These are phyloP conservation scores for Seriola rivoliana DNA, from an alignment of 2,113 vertebrate species.

Conservation along the genomic window DNA sequence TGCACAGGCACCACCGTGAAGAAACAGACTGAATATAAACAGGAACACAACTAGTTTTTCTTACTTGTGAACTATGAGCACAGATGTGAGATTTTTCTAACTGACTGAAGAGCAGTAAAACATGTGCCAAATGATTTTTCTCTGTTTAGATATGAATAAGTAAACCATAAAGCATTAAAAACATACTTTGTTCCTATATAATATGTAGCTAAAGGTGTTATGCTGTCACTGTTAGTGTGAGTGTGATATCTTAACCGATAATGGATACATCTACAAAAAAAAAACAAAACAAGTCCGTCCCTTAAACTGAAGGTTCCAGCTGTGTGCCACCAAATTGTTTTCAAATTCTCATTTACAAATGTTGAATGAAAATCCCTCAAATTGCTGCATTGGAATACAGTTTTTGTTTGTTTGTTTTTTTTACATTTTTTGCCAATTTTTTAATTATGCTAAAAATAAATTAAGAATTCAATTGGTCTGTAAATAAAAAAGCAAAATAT, in stretches of 20 bases:
- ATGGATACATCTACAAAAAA: not conserved
- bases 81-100: not conserved
- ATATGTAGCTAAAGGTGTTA: not conserved
- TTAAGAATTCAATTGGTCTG: not conserved
- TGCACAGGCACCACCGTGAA: conserved; percentile 54
- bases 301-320: not conserved
- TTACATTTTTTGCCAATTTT: no score
- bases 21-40: not conserved
- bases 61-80: not conserved
- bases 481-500: conserved; percentile 1
- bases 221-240: not conserved
- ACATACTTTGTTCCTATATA: conserved; percentile 10
- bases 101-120: not conserved
- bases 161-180: not conserved
- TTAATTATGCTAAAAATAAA: conserved; percentile 2
- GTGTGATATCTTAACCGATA: not conserved
- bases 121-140: not conserved
- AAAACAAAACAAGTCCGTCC: not conserved
- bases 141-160: not conserved
- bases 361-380: not conserved
- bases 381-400: not conserved
- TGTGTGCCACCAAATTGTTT: not conserved
- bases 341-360: conserved; percentile 9
- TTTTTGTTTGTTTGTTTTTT: no score
- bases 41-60: conserved; percentile 21